Base-by-base conservation (phyloP, 1,140 invertebrate genomes). In the Calliphora vicina region DNA sequence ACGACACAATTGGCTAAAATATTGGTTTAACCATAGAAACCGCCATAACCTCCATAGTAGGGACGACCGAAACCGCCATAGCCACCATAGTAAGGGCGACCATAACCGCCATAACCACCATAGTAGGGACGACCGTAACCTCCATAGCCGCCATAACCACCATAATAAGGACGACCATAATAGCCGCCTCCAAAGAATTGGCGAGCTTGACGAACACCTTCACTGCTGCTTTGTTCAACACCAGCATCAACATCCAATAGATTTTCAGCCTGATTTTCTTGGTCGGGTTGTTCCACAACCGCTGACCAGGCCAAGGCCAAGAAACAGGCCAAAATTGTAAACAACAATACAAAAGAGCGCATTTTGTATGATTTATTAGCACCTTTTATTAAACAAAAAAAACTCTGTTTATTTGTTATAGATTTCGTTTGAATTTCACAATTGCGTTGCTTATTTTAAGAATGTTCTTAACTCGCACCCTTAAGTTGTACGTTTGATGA, bases 11-110 rank as follows among this genome's bases (percentile, higher is more conserved):
- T 74, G 2, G 35, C 72, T 25, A 8, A 23, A n/a, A n/a, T 17
- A 74, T 74, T n/a, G 10, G 42, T 45, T 82, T 43, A 82, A 25
- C 67, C 81, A 35, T 73, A 82, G 71, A 74, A 74, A 42, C 81
- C 20, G 12, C 67, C 50, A 73, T 23, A 45, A 50, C 35, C 35
- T 50, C 45, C 45, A 43, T 29, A 72, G 15, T 67, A 29, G 6
- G 23, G 45, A 4, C 78, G 20, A 2, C 81, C 81, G 71, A 12
- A 74, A 10, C 72, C 82, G n/a, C 82, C 71, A 26, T 72, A 82
- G 9, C 50, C 80, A 29, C 6, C 80, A 26, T 82, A 73, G 26
- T 80, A 80, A 3, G 76, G 76, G 15, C 67, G 67, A 74, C 72
- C 72, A 74, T 61, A 45, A 35, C 78, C 78, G n/a, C 42, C 42